Percentiles rank a stretch among this genome's conserved stretches.
Conservation (phyloP, 2,797 vertebrate genomes). For the Denticeps clupeoides region DNA sequence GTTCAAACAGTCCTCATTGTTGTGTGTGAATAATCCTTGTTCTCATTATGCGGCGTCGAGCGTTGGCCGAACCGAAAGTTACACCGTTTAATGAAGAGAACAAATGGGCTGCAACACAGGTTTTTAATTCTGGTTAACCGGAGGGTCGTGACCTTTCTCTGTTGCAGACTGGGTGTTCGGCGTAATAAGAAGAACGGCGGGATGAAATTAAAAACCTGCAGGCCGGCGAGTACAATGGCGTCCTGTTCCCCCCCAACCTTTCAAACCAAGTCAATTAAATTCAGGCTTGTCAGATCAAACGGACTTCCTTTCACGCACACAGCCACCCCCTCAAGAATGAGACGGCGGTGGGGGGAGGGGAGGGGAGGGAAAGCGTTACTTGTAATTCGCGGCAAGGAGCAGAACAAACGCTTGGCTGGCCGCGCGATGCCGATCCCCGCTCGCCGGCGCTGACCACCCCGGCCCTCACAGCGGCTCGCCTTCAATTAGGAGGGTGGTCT, state of each 20-base stretch:
- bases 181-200: conserved; percentile 11
- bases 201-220: conserved; percentile 32
- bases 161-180: too few relatives aligned
- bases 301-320: conserved; percentile 31
- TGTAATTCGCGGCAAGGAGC: conserved; percentile 37
- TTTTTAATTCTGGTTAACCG: too few relatives aligned
- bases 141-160: too few relatives aligned
- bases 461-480: conserved; percentile 21
- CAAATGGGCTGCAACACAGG: too few relatives aligned
- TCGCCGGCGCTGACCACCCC: conserved; percentile 27
- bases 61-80: too few relatives aligned
- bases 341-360: conserved; percentile 15
- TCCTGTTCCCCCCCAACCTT: conserved; percentile 33
- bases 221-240: too few relatives aligned
- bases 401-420: conserved; percentile 13
- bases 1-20: too few relatives aligned
- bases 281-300: conserved; percentile 55
- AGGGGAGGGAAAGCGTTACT: conserved; percentile 21
- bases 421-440: too few relatives aligned
- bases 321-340: conserved; percentile 40
- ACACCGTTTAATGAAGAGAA: too few relatives aligned
- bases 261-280: conserved; percentile 50
- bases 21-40: too few relatives aligned
- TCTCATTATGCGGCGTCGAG: too few relatives aligned
- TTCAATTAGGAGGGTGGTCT: conserved; percentile 37